Conservation (phyloP, 2,113 vertebrate species). For the Silurus meridionalis region DNA sequence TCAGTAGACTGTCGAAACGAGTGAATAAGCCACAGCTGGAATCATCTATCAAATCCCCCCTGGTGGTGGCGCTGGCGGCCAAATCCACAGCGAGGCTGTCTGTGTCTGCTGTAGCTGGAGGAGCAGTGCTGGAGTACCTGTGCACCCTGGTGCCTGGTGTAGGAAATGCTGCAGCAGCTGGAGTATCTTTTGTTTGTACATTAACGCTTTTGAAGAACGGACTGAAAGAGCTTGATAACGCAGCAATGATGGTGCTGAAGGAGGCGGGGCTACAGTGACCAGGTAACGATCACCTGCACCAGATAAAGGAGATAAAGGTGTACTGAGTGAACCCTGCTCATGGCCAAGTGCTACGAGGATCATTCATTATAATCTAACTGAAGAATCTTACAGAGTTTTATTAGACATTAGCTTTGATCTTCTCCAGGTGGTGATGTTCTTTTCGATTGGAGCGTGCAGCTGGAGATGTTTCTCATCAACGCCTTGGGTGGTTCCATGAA, state of each 20-base stretch:
- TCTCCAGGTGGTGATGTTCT: no score
- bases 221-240: constrained; percentile 43
- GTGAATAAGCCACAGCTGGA: constrained; percentile 67
- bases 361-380: no score
- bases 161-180: constrained; percentile 40
- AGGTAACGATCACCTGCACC: neutral
- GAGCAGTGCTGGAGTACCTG: constrained; percentile 16
- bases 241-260: constrained; percentile 36
- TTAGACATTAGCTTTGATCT: no score
- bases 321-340: no score
- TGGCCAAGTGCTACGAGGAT: no score
- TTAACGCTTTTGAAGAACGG: constrained; percentile 29
- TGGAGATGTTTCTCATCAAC: no score
- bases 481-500: no score
- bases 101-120: constrained; percentile 9
- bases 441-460: no score
- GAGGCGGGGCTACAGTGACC: constrained; percentile 33
- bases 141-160: constrained; percentile 34
- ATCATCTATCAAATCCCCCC: constrained; percentile 59
- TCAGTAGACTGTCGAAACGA: constrained; percentile 62
- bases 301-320: neutral
- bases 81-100: neutral
- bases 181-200: constrained; percentile 43
- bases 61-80: constrained; percentile 17
- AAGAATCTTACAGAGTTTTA: no score